Conservation (phyloP, 2,797 vertebrate genomes). For the Manis javanica region DNA sequence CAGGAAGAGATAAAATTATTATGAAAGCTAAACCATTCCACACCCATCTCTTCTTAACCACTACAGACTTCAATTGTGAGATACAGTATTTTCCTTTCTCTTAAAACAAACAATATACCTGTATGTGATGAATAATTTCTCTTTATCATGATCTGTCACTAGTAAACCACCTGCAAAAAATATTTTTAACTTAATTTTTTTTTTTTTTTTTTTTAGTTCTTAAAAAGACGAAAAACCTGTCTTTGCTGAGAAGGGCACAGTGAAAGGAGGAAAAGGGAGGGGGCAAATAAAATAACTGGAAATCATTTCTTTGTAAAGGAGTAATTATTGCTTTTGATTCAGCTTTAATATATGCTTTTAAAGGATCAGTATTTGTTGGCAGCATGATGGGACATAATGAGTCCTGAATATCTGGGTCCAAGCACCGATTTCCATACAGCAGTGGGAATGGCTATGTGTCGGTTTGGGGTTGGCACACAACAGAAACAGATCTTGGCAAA, state of each 20-base stretch:
- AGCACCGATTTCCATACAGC: not conserved
- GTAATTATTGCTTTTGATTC: not conserved
- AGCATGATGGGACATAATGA: not conserved
- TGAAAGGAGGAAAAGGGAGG: not conserved
- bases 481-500: not conserved
- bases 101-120: not conserved
- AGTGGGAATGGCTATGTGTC: not conserved
- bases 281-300: not conserved
- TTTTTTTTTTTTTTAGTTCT: not conserved
- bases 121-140: not conserved
- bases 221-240: not conserved
- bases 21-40: not conserved
- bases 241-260: not conserved
- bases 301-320: not conserved
- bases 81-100: not conserved
- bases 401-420: not conserved
- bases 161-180: not conserved
- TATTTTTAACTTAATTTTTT: not conserved
- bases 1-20: not conserved
- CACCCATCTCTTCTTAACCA: not conserved
- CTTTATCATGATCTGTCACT: not conserved
- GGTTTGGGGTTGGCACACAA: not conserved
- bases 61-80: too few relatives aligned
- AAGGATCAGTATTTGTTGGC: not conserved
- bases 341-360: not conserved